Percentiles rank a stretch among this genome's conserved stretches.
These are phyloP conservation scores for Furcula furcula DNA, from an alignment of 2,888 invertebrate species.

Conservation along the genomic window DNA sequence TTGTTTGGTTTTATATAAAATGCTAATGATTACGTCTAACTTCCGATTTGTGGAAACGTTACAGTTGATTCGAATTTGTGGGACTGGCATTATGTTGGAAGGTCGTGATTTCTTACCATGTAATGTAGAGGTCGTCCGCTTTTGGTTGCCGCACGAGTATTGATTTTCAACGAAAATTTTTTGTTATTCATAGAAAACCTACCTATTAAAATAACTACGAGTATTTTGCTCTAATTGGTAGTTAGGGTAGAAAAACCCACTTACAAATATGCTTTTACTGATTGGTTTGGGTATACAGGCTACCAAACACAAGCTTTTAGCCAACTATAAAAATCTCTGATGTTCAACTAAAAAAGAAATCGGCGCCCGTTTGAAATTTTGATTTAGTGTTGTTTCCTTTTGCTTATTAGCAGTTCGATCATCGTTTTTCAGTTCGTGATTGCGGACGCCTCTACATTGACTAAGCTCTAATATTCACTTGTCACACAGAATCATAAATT, in stretches of 20 bases:
- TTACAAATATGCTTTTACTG: neutral
- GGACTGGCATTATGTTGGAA: constrained; percentile 39
- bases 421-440: constrained; percentile 26
- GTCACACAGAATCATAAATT: too few relatives aligned
- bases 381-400: constrained; percentile 20
- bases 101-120: constrained; percentile 46
- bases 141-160: constrained; percentile 53
- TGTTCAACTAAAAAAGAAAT: constrained; percentile 27
- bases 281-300: constrained; percentile 7
- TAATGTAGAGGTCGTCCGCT: constrained; percentile 44
- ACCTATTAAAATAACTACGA: neutral
- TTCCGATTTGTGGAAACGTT: constrained; percentile 25
- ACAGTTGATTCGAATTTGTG: constrained; percentile 28
- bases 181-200: constrained; percentile 44
- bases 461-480: too few relatives aligned
- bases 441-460: constrained; percentile 26
- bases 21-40: constrained; percentile 20
- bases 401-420: constrained; percentile 15
- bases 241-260: neutral
- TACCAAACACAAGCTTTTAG: constrained; percentile 16
- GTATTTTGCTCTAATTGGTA: neutral
- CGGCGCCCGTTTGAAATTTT: constrained; percentile 29
- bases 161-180: constrained; percentile 60
- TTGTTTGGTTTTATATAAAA: constrained; percentile 24
- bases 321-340: constrained; percentile 33